Evolutionary conservation across 1,140 invertebrate genomes (phyloP).

Genomic region (Pseudomyrmex concolor): DNA sequence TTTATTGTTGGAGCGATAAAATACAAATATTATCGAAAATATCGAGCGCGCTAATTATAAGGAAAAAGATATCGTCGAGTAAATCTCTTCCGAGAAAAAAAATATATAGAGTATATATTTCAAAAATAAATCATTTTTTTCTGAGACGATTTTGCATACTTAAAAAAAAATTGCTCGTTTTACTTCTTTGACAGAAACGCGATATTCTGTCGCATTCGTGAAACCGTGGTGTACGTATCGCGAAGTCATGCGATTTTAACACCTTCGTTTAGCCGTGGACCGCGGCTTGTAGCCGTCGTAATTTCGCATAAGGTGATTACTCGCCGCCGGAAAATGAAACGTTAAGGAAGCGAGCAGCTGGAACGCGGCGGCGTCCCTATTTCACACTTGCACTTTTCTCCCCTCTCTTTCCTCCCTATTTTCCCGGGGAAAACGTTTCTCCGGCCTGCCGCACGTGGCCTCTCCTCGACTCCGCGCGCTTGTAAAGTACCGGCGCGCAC

Average conservation of each 20-base stretch:
- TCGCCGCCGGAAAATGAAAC: constrained; percentile 56
- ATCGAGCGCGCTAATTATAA: no score
- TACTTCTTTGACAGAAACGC: not conserved
- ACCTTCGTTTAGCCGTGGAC: constrained; percentile 34
- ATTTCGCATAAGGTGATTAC: constrained; percentile 63
- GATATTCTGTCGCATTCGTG: not conserved
- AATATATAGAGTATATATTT: no score
- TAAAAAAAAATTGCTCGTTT: not conserved
- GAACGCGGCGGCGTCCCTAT: constrained; percentile 47
- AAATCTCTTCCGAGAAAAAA: no score
- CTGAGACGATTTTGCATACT: not conserved
- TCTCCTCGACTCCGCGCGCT: constrained; percentile 47
- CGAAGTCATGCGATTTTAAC: constrained; percentile 29
- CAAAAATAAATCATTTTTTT: not conserved
- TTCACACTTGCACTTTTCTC: constrained; percentile 53
- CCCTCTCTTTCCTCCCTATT: constrained; percentile 23
- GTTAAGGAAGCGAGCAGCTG: constrained; percentile 47
- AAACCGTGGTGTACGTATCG: not conserved
- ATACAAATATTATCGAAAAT: not conserved
- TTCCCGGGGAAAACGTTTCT: constrained; percentile 5
- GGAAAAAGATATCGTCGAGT: no score
- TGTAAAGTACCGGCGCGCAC: constrained; percentile 59
- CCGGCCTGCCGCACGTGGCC: not conserved
- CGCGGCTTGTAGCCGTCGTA: constrained; percentile 49
- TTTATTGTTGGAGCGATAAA: not conserved